These are phyloP conservation scores for Trissolcus basalis DNA, from an alignment of 1,140 invertebrate genomes.

Conservation along the genomic window DNA sequence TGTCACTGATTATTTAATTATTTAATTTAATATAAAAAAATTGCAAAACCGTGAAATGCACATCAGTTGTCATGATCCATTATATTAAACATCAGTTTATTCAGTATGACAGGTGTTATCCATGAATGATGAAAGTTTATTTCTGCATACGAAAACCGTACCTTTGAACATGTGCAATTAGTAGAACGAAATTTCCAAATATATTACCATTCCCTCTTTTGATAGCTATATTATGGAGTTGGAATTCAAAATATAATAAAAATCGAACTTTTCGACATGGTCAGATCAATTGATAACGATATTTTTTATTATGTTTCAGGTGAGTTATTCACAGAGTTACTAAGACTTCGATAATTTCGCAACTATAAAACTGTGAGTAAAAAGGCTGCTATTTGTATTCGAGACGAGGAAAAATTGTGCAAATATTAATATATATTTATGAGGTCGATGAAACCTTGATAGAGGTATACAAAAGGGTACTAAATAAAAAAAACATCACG, in stretches of 20 bases:
- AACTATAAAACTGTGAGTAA: conserved; percentile 4
- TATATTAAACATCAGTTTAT: conserved; percentile 11
- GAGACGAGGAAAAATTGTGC: neutral
- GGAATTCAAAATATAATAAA: neutral
- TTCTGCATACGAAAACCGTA: conserved; percentile 16
- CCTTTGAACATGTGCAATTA: conserved; percentile 28
- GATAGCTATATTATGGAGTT: no score
- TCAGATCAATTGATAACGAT: neutral
- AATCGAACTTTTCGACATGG: neutral
- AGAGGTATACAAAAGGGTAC: neutral
- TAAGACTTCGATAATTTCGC: conserved; percentile 4
- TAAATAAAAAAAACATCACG: neutral
- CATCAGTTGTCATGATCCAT: no score
- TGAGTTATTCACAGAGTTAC: conserved; percentile 32
- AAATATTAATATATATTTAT: conserved; percentile 6
- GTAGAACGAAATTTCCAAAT: conserved; percentile 28
- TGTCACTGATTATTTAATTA: no score
- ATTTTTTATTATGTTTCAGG: conserved; percentile 48
- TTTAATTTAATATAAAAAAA: no score
- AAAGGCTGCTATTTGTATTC: neutral
- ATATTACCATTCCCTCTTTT: conserved; percentile 22
- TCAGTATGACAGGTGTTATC: conserved; percentile 26
- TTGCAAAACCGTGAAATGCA: no score
- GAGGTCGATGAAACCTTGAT: neutral
- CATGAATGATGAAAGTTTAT: conserved; percentile 20